A percentile compares a stretch with the other conserved stretches of the same genome.
Evolutionary conservation across 2,888 invertebrate genomes (phyloP).

Genomic region (Abrostola tripartita): DNA sequence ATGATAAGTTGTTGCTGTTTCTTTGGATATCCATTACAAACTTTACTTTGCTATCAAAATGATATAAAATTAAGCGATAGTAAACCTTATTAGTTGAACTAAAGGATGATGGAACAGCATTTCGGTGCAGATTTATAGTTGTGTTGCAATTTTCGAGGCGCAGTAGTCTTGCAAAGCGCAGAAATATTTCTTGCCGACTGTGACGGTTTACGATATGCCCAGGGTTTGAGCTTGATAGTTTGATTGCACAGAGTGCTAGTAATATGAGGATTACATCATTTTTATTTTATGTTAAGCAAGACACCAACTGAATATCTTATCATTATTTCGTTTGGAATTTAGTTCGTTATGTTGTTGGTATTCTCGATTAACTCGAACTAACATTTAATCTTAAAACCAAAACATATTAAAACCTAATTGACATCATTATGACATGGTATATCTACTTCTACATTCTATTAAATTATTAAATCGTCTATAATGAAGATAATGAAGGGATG

Average conservation of each 20-base stretch:
- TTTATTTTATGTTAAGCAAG: no score
- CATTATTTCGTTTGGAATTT: no score
- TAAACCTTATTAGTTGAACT: constrained; percentile 11
- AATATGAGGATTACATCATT: neutral
- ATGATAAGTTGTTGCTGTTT: constrained; percentile 67
- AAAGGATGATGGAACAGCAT: neutral
- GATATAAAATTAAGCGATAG: neutral
- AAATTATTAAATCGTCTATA: no score
- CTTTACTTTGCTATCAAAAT: neutral
- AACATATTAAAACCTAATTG: no score
- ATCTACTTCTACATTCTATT: no score
- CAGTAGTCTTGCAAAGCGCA: constrained; percentile 45
- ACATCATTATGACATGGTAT: no score
- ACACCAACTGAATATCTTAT: no score
- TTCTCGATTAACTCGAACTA: neutral
- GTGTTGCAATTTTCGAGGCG: constrained; percentile 40
- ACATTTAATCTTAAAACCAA: no score
- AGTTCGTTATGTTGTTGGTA: no score
- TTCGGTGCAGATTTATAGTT: neutral
- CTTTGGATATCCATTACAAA: constrained; percentile 54
- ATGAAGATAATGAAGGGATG: no score
- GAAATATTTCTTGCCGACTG: constrained; percentile 50
- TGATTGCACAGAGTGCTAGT: constrained; percentile 9
- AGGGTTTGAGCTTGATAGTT: constrained; percentile 28
- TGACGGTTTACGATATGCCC: constrained; percentile 9